phyloP scores from a whole-genome alignment of 2,888 invertebrate genomes.

The Himalopsyche tibetana region DNA sequence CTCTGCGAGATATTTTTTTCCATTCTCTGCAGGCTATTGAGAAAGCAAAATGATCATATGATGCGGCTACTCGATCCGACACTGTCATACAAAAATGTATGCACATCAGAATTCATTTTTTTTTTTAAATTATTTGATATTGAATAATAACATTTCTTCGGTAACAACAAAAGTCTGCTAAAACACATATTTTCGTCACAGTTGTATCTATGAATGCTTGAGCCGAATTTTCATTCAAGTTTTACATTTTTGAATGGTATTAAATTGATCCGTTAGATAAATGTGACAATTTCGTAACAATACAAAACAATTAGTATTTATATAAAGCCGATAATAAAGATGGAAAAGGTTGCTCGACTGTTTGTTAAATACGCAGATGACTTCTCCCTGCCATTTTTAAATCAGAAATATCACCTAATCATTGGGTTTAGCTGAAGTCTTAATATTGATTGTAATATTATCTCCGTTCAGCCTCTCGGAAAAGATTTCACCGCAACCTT shows the following conservation, averaged over 20 bases:
- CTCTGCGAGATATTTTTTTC: no score
- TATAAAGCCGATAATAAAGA: not conserved
- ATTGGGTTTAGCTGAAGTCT: slow-evolving; percentile 63
- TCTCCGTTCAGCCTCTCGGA: slow-evolving; percentile 20
- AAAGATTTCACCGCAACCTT: not conserved
- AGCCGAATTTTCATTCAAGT: no score
- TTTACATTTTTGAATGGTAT: not conserved
- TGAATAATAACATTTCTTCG: no score
- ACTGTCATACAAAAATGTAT: no score
- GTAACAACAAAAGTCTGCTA: no score
- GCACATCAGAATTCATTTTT: no score
- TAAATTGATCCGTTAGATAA: slow-evolving; percentile 7
- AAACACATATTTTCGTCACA: no score
- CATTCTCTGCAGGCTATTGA: no score
- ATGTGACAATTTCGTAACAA: not conserved
- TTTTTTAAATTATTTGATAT: no score
- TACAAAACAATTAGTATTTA: not conserved
- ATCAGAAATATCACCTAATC: slow-evolving; percentile 60
- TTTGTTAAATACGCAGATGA: slow-evolving; percentile 44
- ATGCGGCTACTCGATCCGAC: no score
- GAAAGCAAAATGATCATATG: no score
- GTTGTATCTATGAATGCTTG: no score
- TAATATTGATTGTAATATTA: slow-evolving; percentile 37
- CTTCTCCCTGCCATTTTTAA: slow-evolving; percentile 47
- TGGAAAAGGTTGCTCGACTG: not conserved